These are phyloP conservation scores for Parazoanthus darwini DNA, from an alignment of 92 coral and sea anemone species.

Conservation along the genomic window DNA sequence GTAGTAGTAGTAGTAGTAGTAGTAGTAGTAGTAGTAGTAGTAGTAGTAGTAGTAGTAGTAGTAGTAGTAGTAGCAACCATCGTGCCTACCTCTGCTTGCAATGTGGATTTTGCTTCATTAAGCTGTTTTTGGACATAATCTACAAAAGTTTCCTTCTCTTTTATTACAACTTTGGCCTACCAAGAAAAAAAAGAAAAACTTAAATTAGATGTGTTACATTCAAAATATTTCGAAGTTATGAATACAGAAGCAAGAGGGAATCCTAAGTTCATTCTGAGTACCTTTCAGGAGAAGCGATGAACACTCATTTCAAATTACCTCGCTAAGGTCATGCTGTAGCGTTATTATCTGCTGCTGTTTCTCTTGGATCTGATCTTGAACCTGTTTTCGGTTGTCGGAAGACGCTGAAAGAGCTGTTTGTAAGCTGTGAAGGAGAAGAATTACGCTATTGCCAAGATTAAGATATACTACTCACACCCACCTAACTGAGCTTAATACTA, in stretches of 20 bases:
- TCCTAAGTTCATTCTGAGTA: neutral
- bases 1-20: neutral
- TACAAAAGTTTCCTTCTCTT: constrained; percentile 88
- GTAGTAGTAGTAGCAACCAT: neutral
- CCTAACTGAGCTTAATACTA: neutral
- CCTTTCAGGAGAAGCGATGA: too few relatives aligned
- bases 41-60: neutral
- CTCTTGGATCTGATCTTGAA: constrained; percentile 83
- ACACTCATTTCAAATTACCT: constrained; percentile 51
- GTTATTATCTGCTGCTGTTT: constrained; percentile 79
- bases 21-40: neutral
- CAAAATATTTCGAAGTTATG: too few relatives aligned
- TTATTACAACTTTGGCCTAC: constrained; percentile 82
- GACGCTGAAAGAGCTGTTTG: constrained; percentile 98
- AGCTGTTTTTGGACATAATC: constrained; percentile 95
- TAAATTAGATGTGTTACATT: neutral
- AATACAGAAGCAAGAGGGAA: too few relatives aligned
- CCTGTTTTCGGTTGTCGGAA: constrained; percentile 90
- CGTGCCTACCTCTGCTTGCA: constrained; percentile 72
- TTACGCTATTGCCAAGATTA: neutral
- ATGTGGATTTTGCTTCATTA: constrained; percentile 74
- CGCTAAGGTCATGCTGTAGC: constrained; percentile 86
- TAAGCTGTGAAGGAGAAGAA: constrained; percentile 50
- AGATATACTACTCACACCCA: neutral
- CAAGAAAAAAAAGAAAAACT: neutral